A percentile compares a stretch with the other conserved stretches of the same genome.
Evolutionary conservation across 2,888 invertebrate genomes (phyloP).

Genomic region (Brenthis ino): DNA sequence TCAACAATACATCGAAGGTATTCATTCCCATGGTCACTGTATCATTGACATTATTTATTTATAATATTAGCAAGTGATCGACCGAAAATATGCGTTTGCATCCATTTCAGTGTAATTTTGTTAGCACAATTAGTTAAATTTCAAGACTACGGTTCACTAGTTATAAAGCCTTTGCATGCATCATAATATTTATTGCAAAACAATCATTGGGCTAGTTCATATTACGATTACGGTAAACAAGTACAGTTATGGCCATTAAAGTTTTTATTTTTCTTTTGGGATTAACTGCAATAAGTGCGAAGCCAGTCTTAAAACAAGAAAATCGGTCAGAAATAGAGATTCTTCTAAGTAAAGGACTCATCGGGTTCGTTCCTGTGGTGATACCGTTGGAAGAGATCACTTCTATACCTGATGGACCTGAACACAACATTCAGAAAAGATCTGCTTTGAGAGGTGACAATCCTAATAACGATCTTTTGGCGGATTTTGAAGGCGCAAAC

Average conservation of each 20-base stretch:
- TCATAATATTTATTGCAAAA: conserved; percentile 47
- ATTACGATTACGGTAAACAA: neutral
- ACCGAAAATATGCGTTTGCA: conserved; percentile 50
- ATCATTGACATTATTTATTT: conserved; percentile 71
- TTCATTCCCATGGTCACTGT: conserved; percentile 68
- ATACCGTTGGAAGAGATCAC: conserved; percentile 47
- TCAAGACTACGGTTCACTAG: conserved; percentile 35
- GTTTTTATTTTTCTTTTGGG: conserved; percentile 47
- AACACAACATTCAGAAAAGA: conserved; percentile 64
- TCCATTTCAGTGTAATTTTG: conserved; percentile 63
- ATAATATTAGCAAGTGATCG: conserved; percentile 53
- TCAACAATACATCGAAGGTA: conserved; percentile 52
- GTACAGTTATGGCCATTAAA: conserved; percentile 31
- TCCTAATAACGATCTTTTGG: conserved; percentile 63
- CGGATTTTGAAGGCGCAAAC: conserved; percentile 60
- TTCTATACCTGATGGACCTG: conserved; percentile 46
- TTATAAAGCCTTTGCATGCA: conserved; percentile 63
- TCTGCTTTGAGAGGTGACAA: conserved; percentile 64
- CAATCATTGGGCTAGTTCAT: conserved; percentile 23
- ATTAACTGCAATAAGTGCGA: conserved; percentile 46
- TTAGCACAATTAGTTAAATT: conserved; percentile 63
- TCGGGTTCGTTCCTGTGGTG: conserved; percentile 59
- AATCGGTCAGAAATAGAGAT: conserved; percentile 51
- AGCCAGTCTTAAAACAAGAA: conserved; percentile 54
- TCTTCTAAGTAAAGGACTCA: conserved; percentile 55